These are phyloP conservation scores for Chrysomela aeneicollis DNA, from an alignment of 2,888 invertebrate species.

Conservation along the genomic window DNA sequence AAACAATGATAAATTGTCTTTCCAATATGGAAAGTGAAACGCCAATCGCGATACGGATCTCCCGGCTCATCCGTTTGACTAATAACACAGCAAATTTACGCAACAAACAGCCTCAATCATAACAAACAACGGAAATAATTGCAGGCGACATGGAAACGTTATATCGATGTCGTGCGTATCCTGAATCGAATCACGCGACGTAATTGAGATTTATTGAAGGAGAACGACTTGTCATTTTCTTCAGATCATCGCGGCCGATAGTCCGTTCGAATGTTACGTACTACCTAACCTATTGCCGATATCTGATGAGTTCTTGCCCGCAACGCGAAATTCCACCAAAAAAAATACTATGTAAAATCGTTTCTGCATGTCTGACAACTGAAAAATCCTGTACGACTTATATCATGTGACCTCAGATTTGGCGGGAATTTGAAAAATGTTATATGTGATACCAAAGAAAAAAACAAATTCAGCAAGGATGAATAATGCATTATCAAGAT, in stretches of 20 bases:
- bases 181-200: slow-evolving; percentile 31
- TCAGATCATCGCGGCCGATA: background rate
- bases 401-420: too few species aligned
- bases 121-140: slow-evolving; percentile 42
- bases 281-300: too few species aligned
- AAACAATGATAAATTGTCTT: too few species aligned
- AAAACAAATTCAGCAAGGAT: too few species aligned
- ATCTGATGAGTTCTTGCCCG: too few species aligned
- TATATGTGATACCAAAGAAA: too few species aligned
- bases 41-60: slow-evolving; percentile 30
- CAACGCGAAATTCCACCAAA: too few species aligned
- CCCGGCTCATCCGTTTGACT: slow-evolving; percentile 16
- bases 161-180: slow-evolving; percentile 43
- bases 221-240: slow-evolving; percentile 40
- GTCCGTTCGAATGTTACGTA: background rate
- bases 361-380: too few species aligned
- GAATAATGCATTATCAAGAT: too few species aligned
- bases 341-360: too few species aligned
- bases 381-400: too few species aligned
- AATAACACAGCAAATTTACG: slow-evolving; percentile 27
- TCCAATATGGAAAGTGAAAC: slow-evolving; percentile 20
- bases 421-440: too few species aligned
- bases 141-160: slow-evolving; percentile 42
- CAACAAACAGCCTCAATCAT: slow-evolving; percentile 31
- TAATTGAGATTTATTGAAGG: slow-evolving; percentile 25